Base-by-base conservation (phyloP, 1,140 invertebrate species). In the Helicoverpa zea region DNA sequence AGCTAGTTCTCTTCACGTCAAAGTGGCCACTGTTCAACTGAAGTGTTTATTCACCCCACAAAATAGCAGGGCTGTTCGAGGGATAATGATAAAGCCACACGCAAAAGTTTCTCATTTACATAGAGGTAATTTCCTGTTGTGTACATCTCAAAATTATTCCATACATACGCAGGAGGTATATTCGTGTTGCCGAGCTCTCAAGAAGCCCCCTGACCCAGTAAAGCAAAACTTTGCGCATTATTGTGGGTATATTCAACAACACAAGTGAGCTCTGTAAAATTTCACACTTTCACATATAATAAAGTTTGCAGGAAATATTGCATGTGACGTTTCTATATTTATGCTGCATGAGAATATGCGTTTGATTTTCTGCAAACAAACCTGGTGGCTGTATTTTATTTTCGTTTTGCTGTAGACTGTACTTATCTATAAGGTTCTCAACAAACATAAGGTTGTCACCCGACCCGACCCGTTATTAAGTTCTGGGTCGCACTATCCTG, bases 61-160 rank as follows among this genome's bases (percentile, higher is more conserved):
- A 43, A 68, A 35, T 54, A 18, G 16, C 64, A 52, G 16, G 13
- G 64, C 51, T 68, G 29, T 68, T 70, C 58, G n/a, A 73, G 30
- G 76, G 63, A 58, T 78, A 68, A 78, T 66, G 64, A 78, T 66
- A 68, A 68, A 68, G 64, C 63, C 75, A 52, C 75, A 47, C 47
- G 54, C 73, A 75, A 77, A 80, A 80, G 68, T 73, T 80, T 63
- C n/a, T 23, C 58, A 47, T 80, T 73, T 84, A 72, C 73, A 75
- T 76, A 70, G 72, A 76, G 72, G 73, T 76, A 81, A 81, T 81
- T 77, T 81, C 80, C 80, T 81, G 80, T 78, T 81, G 73, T 81
- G 64, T 58, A 56, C 52, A 81, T 81, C 80, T 81, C 61, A 70
- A 76, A 81, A 75, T 81, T 81, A 81, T 81, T 81, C 74, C 59